phyloP scores from a whole-genome alignment of 2,113 vertebrate species.

The Carlito syrichta region DNA sequence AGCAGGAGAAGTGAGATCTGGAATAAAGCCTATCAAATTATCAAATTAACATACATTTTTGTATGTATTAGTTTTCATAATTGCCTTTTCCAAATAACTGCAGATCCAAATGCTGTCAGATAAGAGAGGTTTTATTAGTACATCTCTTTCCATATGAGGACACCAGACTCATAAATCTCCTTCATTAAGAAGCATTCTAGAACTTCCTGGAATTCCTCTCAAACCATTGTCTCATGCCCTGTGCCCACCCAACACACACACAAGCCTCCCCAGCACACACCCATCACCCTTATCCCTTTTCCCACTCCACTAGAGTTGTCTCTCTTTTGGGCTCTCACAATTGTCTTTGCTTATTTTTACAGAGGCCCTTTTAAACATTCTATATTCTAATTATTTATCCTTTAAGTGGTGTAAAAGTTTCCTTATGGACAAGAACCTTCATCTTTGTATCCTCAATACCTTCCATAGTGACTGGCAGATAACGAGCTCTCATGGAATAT shows the following conservation, averaged over 20 bases:
- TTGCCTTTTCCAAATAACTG: background rate
- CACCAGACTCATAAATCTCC: background rate
- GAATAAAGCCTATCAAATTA: background rate
- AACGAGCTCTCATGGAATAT: background rate
- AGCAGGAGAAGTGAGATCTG: background rate
- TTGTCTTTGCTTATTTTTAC: background rate
- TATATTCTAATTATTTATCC: background rate
- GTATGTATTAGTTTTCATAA: background rate
- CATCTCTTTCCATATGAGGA: background rate
- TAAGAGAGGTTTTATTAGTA: background rate
- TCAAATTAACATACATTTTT: background rate
- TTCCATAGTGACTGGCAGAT: background rate
- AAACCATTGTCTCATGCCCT: background rate
- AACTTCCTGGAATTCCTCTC: background rate
- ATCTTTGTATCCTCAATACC: background rate
- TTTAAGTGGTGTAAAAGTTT: background rate
- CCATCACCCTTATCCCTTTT: background rate
- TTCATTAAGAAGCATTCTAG: background rate
- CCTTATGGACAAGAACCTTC: background rate
- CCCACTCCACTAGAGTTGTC: background rate
- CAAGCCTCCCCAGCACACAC: background rate
- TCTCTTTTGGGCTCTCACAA: background rate
- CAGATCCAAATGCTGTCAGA: background rate
- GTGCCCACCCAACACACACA: background rate
- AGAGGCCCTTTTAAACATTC: background rate